Evolutionary conservation across 1,140 invertebrate genomes (phyloP), one percentile per base, ranked within the genome.

Genomic region (Mycetomoellerius zeteki): DNA sequence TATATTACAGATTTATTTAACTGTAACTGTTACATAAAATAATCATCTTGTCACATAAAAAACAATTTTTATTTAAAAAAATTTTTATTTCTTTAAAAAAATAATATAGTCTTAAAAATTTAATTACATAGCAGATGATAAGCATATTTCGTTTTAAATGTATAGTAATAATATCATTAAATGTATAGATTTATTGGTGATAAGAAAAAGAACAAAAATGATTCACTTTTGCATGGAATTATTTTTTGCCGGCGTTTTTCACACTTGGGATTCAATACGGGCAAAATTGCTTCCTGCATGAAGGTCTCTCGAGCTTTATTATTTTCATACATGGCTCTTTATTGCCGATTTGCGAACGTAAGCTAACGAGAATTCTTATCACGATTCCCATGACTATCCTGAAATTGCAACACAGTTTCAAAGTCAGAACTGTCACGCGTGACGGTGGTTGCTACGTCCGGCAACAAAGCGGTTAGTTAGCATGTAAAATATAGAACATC

Each of bases 391-490:
- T 54, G 64, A 72, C 54, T 37, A 60, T 82, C 80, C 21, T 72
- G 37, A 84, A 84, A 84, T 84, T 73, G 27, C 69, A 84, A 73
- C 27, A 50, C 8, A 43, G 27, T 73, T 73, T 73, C 27, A 73
- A 73, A 84, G 58, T 71, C 54, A 33, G 54, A 21, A 60, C 37
- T 84, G 80, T 82, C 80, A 62, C 24, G 24, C 80, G 64, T 65
- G 37, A 50, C 67, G 10, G 24, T 27, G 67, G 33, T 16, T 43
- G 30, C 27, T 71, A 30, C 8, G 33, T 16, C 50, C 50, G 64
- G 54, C 80, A 84, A 84, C 80, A 84, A 84, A 73, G 69, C 69
- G 37, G 43, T 73, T 84, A 54, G 80, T 84, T 84, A 84, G 80
- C 65, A 67, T 52, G 52, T 60, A 73, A 84, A 84, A 84, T 82